phyloP scores from a whole-genome alignment of 1,140 invertebrate species.

The Mya arenaria region DNA sequence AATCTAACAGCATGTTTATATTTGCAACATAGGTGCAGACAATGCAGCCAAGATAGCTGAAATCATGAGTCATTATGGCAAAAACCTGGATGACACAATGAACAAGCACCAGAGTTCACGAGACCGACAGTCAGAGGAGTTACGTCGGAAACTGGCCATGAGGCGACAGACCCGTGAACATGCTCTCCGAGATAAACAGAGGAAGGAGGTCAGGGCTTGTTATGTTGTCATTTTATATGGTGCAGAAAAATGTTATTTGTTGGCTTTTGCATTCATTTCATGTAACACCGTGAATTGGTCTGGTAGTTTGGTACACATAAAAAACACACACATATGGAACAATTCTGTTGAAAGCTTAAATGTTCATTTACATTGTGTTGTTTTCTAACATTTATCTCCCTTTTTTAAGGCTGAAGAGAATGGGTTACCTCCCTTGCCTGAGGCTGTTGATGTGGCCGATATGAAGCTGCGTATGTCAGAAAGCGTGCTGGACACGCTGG shows the following conservation, averaged over 20 bases:
- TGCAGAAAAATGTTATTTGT: too few relatives aligned
- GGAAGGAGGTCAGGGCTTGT: constrained; percentile 77
- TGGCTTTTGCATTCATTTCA: too few relatives aligned
- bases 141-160: constrained; percentile 71
- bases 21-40: constrained; percentile 73
- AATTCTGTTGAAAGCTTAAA: too few relatives aligned
- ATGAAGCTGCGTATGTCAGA: constrained; percentile 69
- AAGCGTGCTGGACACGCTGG: constrained; percentile 64
- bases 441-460: constrained; percentile 63
- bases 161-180: constrained; percentile 67
- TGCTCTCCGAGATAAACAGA: constrained; percentile 72
- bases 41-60: constrained; percentile 72
- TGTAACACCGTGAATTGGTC: too few relatives aligned
- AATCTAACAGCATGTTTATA: too few relatives aligned
- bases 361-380: neutral
- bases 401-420: constrained; percentile 66
- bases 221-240: too few relatives aligned
- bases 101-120: constrained; percentile 63
- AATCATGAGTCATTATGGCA: constrained; percentile 73
- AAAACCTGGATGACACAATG: constrained; percentile 68
- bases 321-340: too few relatives aligned
- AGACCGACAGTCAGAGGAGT: constrained; percentile 65
- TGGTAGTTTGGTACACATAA: too few relatives aligned
- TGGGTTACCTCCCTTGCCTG: constrained; percentile 69
- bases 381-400: neutral